phyloP scores from a whole-genome alignment of 2,113 vertebrate species.

The Phaethon lepturus region DNA sequence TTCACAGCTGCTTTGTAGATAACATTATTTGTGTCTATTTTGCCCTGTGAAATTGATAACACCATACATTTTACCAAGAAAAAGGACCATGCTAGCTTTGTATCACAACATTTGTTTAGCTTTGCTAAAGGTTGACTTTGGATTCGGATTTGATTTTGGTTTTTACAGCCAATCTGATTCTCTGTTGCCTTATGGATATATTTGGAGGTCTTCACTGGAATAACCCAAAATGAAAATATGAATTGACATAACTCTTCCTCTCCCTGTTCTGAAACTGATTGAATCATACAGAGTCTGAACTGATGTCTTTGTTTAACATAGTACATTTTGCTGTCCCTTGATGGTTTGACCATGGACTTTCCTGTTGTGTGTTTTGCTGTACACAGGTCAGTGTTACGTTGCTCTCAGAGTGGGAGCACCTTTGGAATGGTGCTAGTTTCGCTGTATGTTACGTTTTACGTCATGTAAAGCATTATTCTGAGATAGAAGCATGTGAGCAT shows the following conservation, averaged over 20 bases:
- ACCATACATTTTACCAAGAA: background rate
- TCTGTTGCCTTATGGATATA: background rate
- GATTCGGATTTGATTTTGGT: background rate
- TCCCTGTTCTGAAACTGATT: background rate
- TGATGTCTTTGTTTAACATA: background rate
- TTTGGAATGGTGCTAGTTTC: background rate
- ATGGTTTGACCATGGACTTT: background rate
- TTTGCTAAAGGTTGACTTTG: background rate
- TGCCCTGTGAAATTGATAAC: background rate
- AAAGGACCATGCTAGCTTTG: background rate
- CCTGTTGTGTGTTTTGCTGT: background rate
- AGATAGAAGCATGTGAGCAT: background rate
- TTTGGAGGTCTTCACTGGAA: background rate
- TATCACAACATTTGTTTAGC: background rate
- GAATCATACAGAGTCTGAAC: background rate
- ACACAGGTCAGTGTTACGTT: rapidly evolving
- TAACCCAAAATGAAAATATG: background rate
- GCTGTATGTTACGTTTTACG: background rate
- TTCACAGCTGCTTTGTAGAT: background rate
- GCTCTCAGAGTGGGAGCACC: rapidly evolving
- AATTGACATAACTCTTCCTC: background rate
- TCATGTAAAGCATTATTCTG: background rate
- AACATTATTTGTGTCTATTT: background rate
- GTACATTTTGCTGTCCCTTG: background rate
- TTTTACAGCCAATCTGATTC: background rate